Evolutionary conservation across 2,113 vertebrate genomes (phyloP), one percentile per base, ranked within the genome.

Genomic region (Campylomormyrus tamandua): DNA sequence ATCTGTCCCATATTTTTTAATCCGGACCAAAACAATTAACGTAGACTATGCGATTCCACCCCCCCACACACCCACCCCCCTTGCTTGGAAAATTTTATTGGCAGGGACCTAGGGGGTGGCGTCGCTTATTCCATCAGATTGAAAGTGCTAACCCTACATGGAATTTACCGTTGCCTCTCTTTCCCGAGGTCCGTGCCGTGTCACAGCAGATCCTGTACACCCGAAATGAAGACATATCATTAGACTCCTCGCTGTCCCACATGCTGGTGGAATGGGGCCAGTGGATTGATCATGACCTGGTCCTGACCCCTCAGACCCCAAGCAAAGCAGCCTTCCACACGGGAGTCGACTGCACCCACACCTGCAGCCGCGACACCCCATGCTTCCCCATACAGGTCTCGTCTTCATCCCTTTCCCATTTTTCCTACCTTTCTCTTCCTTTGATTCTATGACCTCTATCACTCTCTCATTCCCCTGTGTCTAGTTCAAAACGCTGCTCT

Each of bases 181-280:
- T 21, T 88, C 21, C 90, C 3, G 91, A 97, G 95, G 96, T 96
- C 83, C 94, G 96, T 1, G 91, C 93, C 7, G 96, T 97, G 89
- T 96, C 96, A 0, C 96, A 96, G 85, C 93, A 95, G 62, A 94
- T 97, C 85, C 92, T 97, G 89, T 95, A 95, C 92, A 96, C 96
- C 35, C 93, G 93, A 90, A 96, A 96, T 5, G 94, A 95, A 88
- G 94, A 96, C 91, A 96, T 96, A 92, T 96, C 95, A 45, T 90
- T 94, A 91, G 96, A 96, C 92, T 91, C 92, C 10, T 92, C 93
- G 19, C 93, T 96, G 90, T 96, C 96, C 74, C 96, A 96, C 90
- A 90, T 97, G 92, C 91, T 96, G 92, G 96, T 96, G 48, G 96
- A 96, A 90, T 96, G 96, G 96, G 96, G 96, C 66, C 96, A 97